Evolutionary conservation across 2,797 vertebrate species (phyloP).

Genomic region (Mus minutoides): DNA sequence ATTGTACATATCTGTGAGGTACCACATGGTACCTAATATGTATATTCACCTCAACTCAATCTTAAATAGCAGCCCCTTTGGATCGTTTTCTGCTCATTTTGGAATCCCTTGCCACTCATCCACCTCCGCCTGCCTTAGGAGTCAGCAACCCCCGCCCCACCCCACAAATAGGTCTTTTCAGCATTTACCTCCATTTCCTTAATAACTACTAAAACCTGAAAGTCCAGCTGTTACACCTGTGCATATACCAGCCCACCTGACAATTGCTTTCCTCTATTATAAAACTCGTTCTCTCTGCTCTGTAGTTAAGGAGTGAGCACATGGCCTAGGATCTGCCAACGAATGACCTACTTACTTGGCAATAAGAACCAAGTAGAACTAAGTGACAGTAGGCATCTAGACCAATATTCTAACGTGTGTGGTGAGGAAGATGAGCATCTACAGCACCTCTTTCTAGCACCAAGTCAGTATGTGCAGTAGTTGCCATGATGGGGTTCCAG

Average conservation of each 20-base stretch:
- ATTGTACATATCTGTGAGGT: background rate
- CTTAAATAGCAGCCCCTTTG: background rate
- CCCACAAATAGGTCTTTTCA: background rate
- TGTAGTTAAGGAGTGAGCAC: background rate
- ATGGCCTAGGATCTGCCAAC: background rate
- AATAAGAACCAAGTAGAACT: constrained; percentile 2
- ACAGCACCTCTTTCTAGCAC: background rate
- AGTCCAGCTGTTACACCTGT: background rate
- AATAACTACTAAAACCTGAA: background rate
- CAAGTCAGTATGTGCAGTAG: background rate
- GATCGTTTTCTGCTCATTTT: background rate
- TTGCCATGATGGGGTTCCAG: background rate
- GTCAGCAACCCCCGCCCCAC: background rate
- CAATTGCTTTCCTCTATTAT: constrained; percentile 28
- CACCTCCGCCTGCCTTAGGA: background rate
- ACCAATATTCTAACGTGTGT: background rate
- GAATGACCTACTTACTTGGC: background rate
- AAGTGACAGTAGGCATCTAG: background rate
- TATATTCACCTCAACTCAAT: background rate
- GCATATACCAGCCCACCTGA: background rate
- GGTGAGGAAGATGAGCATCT: background rate
- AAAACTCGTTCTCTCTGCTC: background rate
- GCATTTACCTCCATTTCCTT: constrained; percentile 29
- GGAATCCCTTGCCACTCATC: background rate
- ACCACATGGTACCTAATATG: background rate